These are phyloP conservation scores for Typhlichthys subterraneus DNA, from an alignment of 2,797 vertebrate species.

Conservation along the genomic window DNA sequence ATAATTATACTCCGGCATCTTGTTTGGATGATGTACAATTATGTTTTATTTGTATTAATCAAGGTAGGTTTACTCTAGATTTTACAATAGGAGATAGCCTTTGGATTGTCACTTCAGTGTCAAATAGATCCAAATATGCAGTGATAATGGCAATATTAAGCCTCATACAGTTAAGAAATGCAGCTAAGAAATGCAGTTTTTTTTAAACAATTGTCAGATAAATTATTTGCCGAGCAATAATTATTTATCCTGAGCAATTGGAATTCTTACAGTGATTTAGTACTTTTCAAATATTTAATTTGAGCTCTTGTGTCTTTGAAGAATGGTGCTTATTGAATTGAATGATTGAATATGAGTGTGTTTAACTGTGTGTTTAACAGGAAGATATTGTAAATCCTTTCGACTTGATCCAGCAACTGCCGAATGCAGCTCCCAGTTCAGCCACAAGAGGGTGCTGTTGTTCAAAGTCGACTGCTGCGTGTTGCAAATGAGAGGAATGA, in stretches of 20 bases:
- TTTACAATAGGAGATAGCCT: constrained; percentile 25
- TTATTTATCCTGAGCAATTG: neutral
- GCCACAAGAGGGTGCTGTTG: constrained; percentile 77
- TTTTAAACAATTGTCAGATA: constrained; percentile 37
- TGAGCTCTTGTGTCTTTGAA: neutral
- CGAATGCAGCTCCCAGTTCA: constrained; percentile 36
- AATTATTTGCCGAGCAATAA: constrained; percentile 11
- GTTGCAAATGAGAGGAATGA: constrained; percentile 68
- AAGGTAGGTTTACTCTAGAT: constrained; percentile 4
- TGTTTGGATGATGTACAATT: neutral
- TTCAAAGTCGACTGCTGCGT: constrained; percentile 51
- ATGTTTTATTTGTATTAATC: neutral
- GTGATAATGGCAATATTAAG: constrained; percentile 47
- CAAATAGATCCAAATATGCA: constrained; percentile 7
- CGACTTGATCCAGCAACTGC: constrained; percentile 59
- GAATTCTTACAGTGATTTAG: too few species aligned
- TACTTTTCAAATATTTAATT: too few species aligned
- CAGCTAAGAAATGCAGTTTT: constrained; percentile 34
- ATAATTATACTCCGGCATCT: neutral
- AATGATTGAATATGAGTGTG: neutral
- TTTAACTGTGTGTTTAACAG: constrained; percentile 55
- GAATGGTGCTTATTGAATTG: neutral
- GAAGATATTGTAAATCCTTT: constrained; percentile 70
- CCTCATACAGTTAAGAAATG: constrained; percentile 15
- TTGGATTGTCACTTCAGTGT: constrained; percentile 38